Evolutionary conservation across 2,113 vertebrate genomes (phyloP), one percentile per base, ranked within the genome.

Genomic region (Cygnus atratus): DNA sequence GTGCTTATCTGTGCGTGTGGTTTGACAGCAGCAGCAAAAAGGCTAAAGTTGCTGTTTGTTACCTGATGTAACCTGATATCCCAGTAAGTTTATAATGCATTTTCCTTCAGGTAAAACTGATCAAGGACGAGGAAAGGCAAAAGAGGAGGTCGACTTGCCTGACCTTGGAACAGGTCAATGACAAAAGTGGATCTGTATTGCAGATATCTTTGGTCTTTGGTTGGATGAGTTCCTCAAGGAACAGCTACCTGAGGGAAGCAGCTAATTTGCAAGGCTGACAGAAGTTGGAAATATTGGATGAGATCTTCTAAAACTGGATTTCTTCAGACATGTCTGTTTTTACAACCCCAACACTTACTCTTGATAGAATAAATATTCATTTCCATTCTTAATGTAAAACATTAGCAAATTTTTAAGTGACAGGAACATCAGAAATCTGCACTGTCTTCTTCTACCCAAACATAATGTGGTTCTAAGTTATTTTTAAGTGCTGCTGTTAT

Each of bases 71-170:
- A 48, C 46, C 20, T 50, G 48, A 50, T 50, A 8, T 6, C 7
- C 28, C 13, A 0, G 0, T 11, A 48, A 80, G 10, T 66, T 87
- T 29, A 59, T 4, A 58, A 3, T 18, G 2, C 13, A 6, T 68
- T 73, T 80, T 65, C 19, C 39, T 13, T 50, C 65, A 62, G 18
- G 15, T 20, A 41, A 77, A 74, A 24, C 17, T 61, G 59, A 43
- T 7, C 4, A 39, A 74, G 18, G 5, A 4, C 13, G 37, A 71
- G 21, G 22, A 74, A 93, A 70, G 20, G 28, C 14, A 70, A 63
- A 25, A 3, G 55, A 6, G 16, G 4, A 68, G 26, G 19, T 12
- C 20, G 7, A 39, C 15, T 43, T 59, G 21, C 5, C 13, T 33
- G 31, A 2, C 2, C 29, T 80, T 37, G 11, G 25, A 59, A 46